These are phyloP conservation scores for Drosophila ambigua DNA, from an alignment of 1,140 invertebrate genomes.

Conservation along the genomic window DNA sequence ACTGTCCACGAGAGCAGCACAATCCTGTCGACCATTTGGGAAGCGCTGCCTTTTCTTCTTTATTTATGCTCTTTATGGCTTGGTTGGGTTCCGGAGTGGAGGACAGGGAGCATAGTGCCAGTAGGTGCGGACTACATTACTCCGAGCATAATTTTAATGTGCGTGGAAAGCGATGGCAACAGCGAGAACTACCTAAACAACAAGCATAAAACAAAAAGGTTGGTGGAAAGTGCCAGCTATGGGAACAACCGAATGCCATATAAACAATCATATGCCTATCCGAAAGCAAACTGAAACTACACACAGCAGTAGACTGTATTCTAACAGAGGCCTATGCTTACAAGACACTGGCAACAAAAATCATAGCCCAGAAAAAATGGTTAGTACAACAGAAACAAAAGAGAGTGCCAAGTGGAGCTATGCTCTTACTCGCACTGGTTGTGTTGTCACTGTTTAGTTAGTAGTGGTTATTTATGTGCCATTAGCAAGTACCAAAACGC, in stretches of 20 bases:
- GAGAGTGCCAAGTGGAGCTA: neutral
- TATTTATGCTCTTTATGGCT: conserved; percentile 46
- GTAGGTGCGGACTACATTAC: conserved; percentile 67
- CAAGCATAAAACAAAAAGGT: conserved; percentile 53
- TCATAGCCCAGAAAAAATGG: neutral
- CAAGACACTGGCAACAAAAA: neutral
- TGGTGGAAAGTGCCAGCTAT: neutral
- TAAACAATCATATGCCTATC: neutral
- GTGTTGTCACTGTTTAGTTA: conserved; percentile 66
- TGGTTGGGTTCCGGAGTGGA: neutral
- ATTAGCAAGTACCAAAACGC: conserved; percentile 65
- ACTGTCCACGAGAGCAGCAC: conserved; percentile 40
- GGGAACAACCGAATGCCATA: conserved; percentile 14
- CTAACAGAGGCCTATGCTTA: neutral
- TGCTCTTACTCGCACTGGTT: neutral
- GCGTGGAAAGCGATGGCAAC: conserved; percentile 41
- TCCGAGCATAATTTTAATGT: conserved; percentile 75
- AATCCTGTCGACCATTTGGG: conserved; percentile 55
- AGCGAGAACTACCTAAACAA: conserved; percentile 56
- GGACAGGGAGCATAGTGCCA: conserved; percentile 4
- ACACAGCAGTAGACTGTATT: no score
- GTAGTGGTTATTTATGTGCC: conserved; percentile 76
- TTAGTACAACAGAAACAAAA: neutral
- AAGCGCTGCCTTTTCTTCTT: conserved; percentile 47
- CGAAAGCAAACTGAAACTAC: neutral